Percentiles rank a stretch among this genome's conserved stretches.
Evolutionary conservation across 2,113 vertebrate species (phyloP).

Genomic region (Carassius gibelio): DNA sequence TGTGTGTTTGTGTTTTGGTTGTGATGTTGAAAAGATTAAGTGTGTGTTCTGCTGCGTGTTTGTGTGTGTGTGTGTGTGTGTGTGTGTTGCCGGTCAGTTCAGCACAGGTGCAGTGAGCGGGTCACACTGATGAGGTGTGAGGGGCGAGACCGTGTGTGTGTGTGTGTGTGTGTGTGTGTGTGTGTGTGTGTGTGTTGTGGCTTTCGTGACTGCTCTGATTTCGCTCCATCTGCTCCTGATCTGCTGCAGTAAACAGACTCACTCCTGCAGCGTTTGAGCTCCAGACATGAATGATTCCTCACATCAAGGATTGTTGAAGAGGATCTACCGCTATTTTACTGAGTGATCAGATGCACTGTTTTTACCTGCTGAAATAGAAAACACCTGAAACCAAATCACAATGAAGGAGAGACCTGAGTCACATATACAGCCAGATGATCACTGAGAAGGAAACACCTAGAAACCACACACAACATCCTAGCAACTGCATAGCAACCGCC

Average conservation of each 20-base stretch:
- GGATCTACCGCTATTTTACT: neutral
- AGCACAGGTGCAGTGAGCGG: constrained; percentile 28
- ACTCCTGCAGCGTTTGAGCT: constrained; percentile 35
- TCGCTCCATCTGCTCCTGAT: constrained; percentile 27
- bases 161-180: neutral
- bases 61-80: neutral
- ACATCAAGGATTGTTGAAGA: constrained; percentile 34
- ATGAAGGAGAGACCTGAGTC: neutral
- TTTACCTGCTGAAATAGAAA: neutral
- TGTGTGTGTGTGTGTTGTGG: neutral
- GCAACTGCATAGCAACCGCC: neutral
- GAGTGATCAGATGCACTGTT: neutral
- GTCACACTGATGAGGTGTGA: neutral
- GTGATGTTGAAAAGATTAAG: neutral
- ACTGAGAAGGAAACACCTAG: neutral
- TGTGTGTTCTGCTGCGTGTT: constrained; percentile 2
- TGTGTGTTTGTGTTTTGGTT: neutral
- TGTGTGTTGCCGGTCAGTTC: constrained; percentile 46
- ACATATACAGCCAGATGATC: neutral
- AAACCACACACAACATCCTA: neutral
- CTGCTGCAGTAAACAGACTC: constrained; percentile 28
- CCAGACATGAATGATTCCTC: constrained; percentile 44
- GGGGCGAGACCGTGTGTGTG: neutral
- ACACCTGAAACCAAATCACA: neutral
- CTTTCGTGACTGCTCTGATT: neutral